Percentiles rank a stretch among this genome's conserved stretches.
Conservation (phyloP, 2,888 invertebrate species). For the Cancer borealis region DNA sequence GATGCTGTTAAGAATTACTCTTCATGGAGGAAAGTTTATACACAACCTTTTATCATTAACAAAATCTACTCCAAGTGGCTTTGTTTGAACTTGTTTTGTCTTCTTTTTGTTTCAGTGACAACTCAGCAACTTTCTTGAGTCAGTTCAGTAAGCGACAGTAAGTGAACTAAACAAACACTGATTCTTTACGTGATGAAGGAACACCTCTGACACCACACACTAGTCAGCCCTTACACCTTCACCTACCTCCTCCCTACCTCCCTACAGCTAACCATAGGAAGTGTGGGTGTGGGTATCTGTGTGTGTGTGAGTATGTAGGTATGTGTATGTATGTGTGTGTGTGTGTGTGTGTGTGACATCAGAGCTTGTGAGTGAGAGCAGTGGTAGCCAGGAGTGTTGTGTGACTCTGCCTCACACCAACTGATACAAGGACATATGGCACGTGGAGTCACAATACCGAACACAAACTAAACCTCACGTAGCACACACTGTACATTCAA, state of each 20-base stretch:
- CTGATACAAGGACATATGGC: slow-evolving; percentile 33
- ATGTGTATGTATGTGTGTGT: background rate
- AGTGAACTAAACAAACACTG: background rate
- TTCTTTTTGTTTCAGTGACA: background rate
- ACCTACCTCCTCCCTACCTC: background rate
- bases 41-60: background rate
- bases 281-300: slow-evolving; percentile 20
- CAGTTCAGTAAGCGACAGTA: background rate
- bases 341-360: background rate
- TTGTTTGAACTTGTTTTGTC: background rate
- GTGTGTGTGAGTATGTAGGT: slow-evolving; percentile 37
- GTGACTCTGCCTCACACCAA: background rate
- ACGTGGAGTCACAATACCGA: slow-evolving; percentile 14
- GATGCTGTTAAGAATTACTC: background rate
- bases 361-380: background rate
- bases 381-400: background rate
- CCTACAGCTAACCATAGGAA: background rate
- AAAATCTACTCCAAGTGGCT: background rate
- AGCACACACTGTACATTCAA: slow-evolving; percentile 6
- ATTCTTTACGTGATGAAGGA: background rate
- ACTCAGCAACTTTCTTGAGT: background rate
- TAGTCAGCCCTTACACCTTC: background rate
- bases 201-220: background rate
- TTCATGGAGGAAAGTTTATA: background rate
- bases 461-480: slow-evolving; percentile 42